phyloP scores from a whole-genome alignment of 1,140 invertebrate species.

The Physella acuta region DNA sequence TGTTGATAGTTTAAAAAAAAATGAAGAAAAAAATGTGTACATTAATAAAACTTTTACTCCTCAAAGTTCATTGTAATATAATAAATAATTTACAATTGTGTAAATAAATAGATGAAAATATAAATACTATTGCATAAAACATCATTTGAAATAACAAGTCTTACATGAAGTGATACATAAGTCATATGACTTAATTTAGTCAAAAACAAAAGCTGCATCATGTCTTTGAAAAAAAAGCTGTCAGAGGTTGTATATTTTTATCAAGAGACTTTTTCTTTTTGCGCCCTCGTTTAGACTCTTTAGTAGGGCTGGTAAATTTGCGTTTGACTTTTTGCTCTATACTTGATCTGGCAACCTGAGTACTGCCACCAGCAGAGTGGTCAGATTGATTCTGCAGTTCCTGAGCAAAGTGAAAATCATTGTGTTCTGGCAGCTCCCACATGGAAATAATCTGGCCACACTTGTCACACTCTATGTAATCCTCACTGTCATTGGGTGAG shows the following conservation, averaged over 20 bases:
- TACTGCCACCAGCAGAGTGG: background rate
- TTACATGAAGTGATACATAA: too few species aligned
- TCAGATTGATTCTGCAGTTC: slow-evolving; percentile 44
- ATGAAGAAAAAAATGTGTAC: too few species aligned
- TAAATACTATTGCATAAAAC: too few species aligned
- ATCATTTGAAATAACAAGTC: too few species aligned
- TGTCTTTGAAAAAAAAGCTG: slow-evolving; percentile 16
- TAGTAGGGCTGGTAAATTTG: background rate
- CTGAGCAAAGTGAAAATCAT: slow-evolving; percentile 60
- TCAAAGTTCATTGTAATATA: too few species aligned
- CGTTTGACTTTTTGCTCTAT: background rate
- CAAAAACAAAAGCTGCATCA: too few species aligned
- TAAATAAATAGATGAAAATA: too few species aligned
- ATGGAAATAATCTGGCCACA: slow-evolving; percentile 51
- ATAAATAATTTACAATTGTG: too few species aligned
- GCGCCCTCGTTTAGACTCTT: background rate
- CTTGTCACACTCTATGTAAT: slow-evolving; percentile 53
- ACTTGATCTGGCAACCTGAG: background rate
- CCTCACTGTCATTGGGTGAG: slow-evolving; percentile 23
- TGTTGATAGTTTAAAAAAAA: too few species aligned
- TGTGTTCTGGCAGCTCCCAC: slow-evolving; percentile 60
- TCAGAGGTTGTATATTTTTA: slow-evolving; percentile 19
- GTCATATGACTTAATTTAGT: too few species aligned
- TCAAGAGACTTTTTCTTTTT: slow-evolving; percentile 1
- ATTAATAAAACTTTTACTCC: too few species aligned